phyloP scores from a whole-genome alignment of 30 jellyfish, hydroid and myxozoan genomes.

The Aurelia aurita region DNA sequence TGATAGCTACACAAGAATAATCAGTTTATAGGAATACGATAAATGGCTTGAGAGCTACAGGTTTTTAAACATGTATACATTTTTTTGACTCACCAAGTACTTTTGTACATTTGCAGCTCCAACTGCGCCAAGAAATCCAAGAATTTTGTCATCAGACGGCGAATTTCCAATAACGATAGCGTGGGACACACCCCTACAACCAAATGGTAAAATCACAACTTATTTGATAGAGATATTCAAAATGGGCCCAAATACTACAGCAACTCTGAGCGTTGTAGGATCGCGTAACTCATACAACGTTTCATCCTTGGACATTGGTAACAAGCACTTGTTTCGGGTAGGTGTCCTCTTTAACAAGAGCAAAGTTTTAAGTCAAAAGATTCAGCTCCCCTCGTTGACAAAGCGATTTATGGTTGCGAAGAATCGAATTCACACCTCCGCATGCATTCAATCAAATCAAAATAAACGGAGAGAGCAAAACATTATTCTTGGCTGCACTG shows the following conservation, averaged over 20 bases:
- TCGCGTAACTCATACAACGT: conserved; percentile 22
- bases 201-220: conserved; percentile 76
- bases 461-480: no score
- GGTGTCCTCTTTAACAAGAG: background rate
- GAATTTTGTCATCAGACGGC: conserved; percentile 9
- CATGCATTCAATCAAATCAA: no score
- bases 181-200: conserved; percentile 73
- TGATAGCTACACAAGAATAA: no score
- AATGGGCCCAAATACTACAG: conserved; percentile 43
- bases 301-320: conserved; percentile 8
- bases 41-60: background rate
- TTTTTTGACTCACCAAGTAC: background rate
- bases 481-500: no score
- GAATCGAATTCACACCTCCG: no score
- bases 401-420: no score
- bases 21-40: no score
- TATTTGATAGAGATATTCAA: conserved; percentile 44
- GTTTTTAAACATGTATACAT: background rate
- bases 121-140: conserved; percentile 52
- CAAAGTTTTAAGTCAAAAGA: no score
- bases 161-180: conserved; percentile 33
- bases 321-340: conserved; percentile 45
- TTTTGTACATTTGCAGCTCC: conserved; percentile 34
- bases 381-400: no score
- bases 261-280: conserved; percentile 1